These are phyloP conservation scores for Agraylea sexmaculata DNA, from an alignment of 1,140 invertebrate genomes.

Conservation along the genomic window DNA sequence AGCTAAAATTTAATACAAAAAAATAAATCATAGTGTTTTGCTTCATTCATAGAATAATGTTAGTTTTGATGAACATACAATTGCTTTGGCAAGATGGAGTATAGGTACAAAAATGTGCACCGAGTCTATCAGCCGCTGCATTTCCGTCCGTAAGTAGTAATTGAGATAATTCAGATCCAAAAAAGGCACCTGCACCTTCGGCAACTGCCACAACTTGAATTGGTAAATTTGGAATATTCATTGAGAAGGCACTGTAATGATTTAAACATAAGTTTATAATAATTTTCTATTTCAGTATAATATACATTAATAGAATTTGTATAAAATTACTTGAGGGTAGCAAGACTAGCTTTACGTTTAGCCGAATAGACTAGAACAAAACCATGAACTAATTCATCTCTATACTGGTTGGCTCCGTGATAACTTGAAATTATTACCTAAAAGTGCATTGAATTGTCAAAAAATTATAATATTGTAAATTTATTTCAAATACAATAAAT, in stretches of 20 bases:
- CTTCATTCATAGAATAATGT: conserved; percentile 3
- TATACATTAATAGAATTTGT: neutral
- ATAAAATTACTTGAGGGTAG: conserved; percentile 72
- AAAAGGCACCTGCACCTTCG: conserved; percentile 78
- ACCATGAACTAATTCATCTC: conserved; percentile 88
- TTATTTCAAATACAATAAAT: neutral
- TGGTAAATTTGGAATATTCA: conserved; percentile 87
- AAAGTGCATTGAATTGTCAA: conserved; percentile 9
- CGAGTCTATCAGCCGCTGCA: conserved; percentile 80
- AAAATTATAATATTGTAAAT: neutral
- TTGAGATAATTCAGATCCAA: conserved; percentile 79
- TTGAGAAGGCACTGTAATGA: conserved; percentile 72
- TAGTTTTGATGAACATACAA: conserved; percentile 43
- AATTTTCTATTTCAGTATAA: neutral
- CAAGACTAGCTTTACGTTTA: conserved; percentile 87
- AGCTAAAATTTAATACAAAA: no score
- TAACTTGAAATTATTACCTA: conserved; percentile 84
- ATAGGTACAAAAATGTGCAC: conserved; percentile 85
- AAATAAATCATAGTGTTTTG: conserved; percentile 11
- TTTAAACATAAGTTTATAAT: conserved; percentile 11
- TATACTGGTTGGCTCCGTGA: conserved; percentile 84
- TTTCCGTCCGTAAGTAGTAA: conserved; percentile 87
- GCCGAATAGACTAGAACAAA: conserved; percentile 94
- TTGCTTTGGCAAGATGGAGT: conserved; percentile 70
- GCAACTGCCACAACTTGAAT: conserved; percentile 91